Conservation (phyloP, 2,797 vertebrate genomes). For the Menidia menidia region DNA sequence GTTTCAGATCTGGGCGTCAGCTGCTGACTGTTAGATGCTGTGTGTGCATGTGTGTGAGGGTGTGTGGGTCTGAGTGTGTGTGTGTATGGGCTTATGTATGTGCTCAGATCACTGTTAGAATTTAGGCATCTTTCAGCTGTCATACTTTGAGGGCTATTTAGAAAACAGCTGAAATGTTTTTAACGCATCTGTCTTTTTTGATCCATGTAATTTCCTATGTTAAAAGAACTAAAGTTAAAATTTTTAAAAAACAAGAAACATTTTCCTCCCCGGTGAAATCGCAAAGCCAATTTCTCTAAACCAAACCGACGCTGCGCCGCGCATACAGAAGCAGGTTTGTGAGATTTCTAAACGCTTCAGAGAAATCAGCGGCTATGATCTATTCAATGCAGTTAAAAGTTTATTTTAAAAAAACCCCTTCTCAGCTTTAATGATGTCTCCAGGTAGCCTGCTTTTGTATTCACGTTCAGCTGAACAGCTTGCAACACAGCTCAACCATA, state of each 20-base stretch:
- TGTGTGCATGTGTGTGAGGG: background rate
- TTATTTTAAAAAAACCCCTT: slow-evolving; percentile 32
- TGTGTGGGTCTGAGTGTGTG: slow-evolving; percentile 1
- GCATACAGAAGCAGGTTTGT: slow-evolving; percentile 8
- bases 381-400: slow-evolving; percentile 55
- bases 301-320: background rate
- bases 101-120: slow-evolving; percentile 4
- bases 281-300: background rate
- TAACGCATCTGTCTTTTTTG: background rate
- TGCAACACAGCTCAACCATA: slow-evolving; percentile 62
- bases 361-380: slow-evolving; percentile 45
- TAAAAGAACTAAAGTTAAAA: background rate
- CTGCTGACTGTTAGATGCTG: slow-evolving; percentile 46
- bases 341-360: slow-evolving; percentile 13
- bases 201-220: background rate
- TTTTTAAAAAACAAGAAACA: background rate
- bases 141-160: slow-evolving; percentile 17
- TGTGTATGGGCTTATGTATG: background rate
- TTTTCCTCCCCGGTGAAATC: background rate
- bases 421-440: slow-evolving; percentile 68
- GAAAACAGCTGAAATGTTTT: slow-evolving; percentile 13
- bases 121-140: slow-evolving; percentile 32
- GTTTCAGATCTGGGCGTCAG: slow-evolving; percentile 75
- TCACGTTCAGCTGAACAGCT: slow-evolving; percentile 67
- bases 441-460: slow-evolving; percentile 57